These are phyloP conservation scores for Teleiodes luculella DNA, from an alignment of 2,888 invertebrate genomes.

Conservation along the genomic window DNA sequence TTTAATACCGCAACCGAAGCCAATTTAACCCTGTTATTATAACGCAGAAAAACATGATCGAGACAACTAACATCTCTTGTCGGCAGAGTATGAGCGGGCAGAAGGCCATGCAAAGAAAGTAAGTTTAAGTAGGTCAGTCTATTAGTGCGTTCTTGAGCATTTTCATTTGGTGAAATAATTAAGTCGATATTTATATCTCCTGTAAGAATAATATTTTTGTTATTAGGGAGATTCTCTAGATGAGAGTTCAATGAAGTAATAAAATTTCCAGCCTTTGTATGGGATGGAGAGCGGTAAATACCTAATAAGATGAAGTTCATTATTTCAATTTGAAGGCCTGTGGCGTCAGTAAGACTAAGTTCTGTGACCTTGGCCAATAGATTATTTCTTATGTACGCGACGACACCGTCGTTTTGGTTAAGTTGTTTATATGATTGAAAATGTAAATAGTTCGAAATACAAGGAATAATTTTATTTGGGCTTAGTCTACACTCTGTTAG, in stretches of 20 bases:
- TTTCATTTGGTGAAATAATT: neutral
- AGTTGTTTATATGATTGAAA: slow-evolving; percentile 7
- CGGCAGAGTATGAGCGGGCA: neutral
- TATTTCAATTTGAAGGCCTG: slow-evolving; percentile 13
- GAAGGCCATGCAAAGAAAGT: neutral
- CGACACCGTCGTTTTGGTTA: slow-evolving; percentile 8
- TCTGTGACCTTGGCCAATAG: slow-evolving; percentile 10
- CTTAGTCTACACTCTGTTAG: slow-evolving; percentile 22
- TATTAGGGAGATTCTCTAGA: neutral
- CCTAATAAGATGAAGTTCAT: slow-evolving; percentile 10
- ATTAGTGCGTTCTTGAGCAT: neutral
- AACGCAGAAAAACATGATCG: neutral
- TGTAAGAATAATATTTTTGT: neutral
- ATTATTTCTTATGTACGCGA: slow-evolving; percentile 14
- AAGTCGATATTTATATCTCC: neutral
- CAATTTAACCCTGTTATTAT: neutral
- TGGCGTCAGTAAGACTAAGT: slow-evolving; percentile 14
- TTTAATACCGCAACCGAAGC: neutral
- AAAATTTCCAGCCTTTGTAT: slow-evolving; percentile 8
- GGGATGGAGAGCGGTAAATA: slow-evolving; percentile 17
- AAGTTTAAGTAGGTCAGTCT: neutral
- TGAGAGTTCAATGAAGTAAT: neutral
- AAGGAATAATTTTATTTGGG: slow-evolving; percentile 18
- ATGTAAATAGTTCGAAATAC: slow-evolving; percentile 14
- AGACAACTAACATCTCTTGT: neutral